Evolutionary conservation across 1,140 invertebrate species (phyloP).

Genomic region (Orussus abietinus): DNA sequence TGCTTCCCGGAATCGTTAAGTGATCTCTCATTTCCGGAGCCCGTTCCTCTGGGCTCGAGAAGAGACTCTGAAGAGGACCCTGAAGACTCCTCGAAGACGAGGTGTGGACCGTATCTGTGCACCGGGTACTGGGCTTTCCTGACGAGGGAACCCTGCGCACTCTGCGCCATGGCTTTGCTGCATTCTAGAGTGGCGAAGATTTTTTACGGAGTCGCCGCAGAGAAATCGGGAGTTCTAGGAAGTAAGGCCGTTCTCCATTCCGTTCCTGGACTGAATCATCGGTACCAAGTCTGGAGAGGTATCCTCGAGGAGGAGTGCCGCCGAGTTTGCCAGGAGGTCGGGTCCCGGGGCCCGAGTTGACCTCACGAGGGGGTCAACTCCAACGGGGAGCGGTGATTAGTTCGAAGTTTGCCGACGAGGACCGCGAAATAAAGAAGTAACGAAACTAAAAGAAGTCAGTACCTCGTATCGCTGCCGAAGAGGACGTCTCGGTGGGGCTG

Average conservation of each 20-base stretch:
- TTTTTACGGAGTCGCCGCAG: conserved; percentile 68
- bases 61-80: too few species aligned
- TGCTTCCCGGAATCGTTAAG: conserved; percentile 32
- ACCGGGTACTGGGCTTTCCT: conserved; percentile 86
- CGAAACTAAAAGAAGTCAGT: too few species aligned
- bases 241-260: conserved; percentile 72
- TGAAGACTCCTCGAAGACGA: conserved; percentile 18
- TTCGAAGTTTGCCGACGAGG: too few species aligned
- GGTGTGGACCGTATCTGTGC: conserved; percentile 75
- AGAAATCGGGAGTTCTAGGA: conserved; percentile 65
- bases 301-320: conserved; percentile 41
- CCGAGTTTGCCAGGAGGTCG: too few species aligned
- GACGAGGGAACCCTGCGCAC: conserved; percentile 82
- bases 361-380: too few species aligned
- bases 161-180: conserved; percentile 92
- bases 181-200: conserved; percentile 80
- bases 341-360: too few species aligned
- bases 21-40: conserved; percentile 22
- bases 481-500: too few species aligned
- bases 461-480: too few species aligned
- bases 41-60: conserved; percentile 1
- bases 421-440: too few species aligned
- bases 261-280: conserved; percentile 81
- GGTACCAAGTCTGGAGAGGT: conserved; percentile 74
- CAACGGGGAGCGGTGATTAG: too few species aligned